Percentiles rank a stretch among this genome's conserved stretches.
phyloP scores from a whole-genome alignment of 1,140 invertebrate species.

The Ooceraea biroi region DNA sequence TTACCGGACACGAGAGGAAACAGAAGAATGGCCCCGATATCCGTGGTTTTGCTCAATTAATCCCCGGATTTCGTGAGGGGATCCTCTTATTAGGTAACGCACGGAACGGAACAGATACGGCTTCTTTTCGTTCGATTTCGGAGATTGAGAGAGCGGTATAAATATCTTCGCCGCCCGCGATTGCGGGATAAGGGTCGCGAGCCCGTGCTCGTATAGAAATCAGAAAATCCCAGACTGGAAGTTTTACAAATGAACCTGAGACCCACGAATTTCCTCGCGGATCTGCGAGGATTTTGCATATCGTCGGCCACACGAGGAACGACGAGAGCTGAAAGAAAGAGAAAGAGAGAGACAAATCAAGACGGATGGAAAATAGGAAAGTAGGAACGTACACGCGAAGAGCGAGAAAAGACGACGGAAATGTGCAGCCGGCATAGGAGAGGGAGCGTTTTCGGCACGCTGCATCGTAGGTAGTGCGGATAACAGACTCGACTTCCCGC shows the following conservation, averaged over 20 bases:
- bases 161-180: not conserved
- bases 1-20: slow-evolving; percentile 61
- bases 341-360: slow-evolving; percentile 42
- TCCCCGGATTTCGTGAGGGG: slow-evolving; percentile 36
- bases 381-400: not conserved
- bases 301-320: slow-evolving; percentile 28
- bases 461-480: slow-evolving; percentile 70
- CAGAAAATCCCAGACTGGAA: slow-evolving; percentile 8
- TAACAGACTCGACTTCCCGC: slow-evolving; percentile 62
- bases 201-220: slow-evolving; percentile 36
- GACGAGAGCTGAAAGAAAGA: not conserved
- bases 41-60: slow-evolving; percentile 65
- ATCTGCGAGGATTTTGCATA: slow-evolving; percentile 53
- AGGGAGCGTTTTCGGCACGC: slow-evolving; percentile 39
- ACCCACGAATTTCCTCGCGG: slow-evolving; percentile 26
- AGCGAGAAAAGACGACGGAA: slow-evolving; percentile 15
- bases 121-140: not conserved
- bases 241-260: slow-evolving; percentile 42
- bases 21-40: slow-evolving; percentile 63
- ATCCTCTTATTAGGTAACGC: slow-evolving; percentile 52
- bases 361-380: slow-evolving; percentile 45
- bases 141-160: not conserved
- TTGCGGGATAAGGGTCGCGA: not conserved
- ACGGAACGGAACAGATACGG: not conserved
- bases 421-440: not conserved